Evolutionary conservation across 1,140 invertebrate species (phyloP), one percentile per base, ranked within the genome.

Genomic region (Nasonia giraulti): DNA sequence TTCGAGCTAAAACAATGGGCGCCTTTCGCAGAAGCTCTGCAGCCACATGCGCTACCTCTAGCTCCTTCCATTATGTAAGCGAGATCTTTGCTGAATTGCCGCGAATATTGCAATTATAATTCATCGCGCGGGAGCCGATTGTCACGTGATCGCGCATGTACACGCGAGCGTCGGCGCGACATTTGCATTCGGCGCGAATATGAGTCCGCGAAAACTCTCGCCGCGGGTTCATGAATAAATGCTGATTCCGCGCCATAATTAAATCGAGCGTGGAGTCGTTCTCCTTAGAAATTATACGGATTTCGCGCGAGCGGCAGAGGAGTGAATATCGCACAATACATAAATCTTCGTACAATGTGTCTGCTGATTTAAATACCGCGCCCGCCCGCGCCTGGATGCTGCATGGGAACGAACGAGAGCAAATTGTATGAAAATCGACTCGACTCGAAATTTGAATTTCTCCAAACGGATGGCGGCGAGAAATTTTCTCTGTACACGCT

Each of bases 71-170:
- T 83, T 83, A 77, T 50, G 62, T 69, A 83, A 83, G 75, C 68
- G 47, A 47, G 78, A 78, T 78, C 74, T 69, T 69, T 50, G 27
- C 31, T 23, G 75, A 69, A 78, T 83, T 50, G 73, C 33, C 23
- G 74, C 62, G 37, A 83, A 83, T 83, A 83, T 69, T 77, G 47
- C 82, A 69, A 77, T 77, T 69, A 83, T 27, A 50, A 78, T 83
- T 83, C 69, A 83, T 77, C 31, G 82, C 23, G 23, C 14, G 4
- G 20, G 1, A 31, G 73, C 37, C 33, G 33, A 37, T 37, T 37
- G 33, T 37, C 33, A 37, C 33, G 33, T 37, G 33, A 37, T 37
- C 33, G 33, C 3, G 33, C 33, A 0, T 37, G 3, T 37, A 37
- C 11, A 55, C 12, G 17, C 27, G 73, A 76, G 12, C 74, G 80